A percentile compares a stretch with the other conserved stretches of the same genome.
phyloP scores from a whole-genome alignment of 2,888 invertebrate genomes.

The Erebia epiphron region DNA sequence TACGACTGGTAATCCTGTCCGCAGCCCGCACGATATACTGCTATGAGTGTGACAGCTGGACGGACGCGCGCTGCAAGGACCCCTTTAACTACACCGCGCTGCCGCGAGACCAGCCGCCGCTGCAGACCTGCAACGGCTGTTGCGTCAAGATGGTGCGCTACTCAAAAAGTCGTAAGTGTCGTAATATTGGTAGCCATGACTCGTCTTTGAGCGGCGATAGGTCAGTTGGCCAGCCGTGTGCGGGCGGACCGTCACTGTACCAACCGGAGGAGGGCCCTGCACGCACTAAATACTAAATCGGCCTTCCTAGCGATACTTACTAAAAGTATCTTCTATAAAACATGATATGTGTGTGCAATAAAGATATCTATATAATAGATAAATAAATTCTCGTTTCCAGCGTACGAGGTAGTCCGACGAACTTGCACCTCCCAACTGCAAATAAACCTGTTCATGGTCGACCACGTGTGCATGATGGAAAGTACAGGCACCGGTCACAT shows the following conservation, averaged over 20 bases:
- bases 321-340: too few species aligned
- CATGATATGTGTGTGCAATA: too few species aligned
- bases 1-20: conserved; percentile 29
- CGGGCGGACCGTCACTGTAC: too few species aligned
- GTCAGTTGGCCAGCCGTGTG: too few species aligned
- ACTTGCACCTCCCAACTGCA: conserved; percentile 97
- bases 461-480: conserved; percentile 99
- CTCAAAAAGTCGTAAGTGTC: conserved; percentile 92
- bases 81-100: conserved; percentile 96
- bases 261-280: too few species aligned
- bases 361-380: too few species aligned
- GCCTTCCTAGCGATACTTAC: too few species aligned
- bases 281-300: too few species aligned
- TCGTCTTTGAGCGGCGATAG: too few species aligned
- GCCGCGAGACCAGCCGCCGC: conserved; percentile 93
- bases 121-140: conserved; percentile 95
- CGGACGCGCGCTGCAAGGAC: conserved; percentile 94
- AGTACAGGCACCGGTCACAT: conserved; percentile 98
- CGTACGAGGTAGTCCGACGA: conserved; percentile 94
- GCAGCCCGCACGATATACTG: conserved; percentile 95
- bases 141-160: conserved; percentile 98
- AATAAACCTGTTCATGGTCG: conserved; percentile 98
- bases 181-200: too few species aligned
- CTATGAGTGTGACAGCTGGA: conserved; percentile 97
- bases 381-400: conserved; percentile 78